phyloP scores from a whole-genome alignment of 2,113 vertebrate species.

The Muntiacus muntjak region DNA sequence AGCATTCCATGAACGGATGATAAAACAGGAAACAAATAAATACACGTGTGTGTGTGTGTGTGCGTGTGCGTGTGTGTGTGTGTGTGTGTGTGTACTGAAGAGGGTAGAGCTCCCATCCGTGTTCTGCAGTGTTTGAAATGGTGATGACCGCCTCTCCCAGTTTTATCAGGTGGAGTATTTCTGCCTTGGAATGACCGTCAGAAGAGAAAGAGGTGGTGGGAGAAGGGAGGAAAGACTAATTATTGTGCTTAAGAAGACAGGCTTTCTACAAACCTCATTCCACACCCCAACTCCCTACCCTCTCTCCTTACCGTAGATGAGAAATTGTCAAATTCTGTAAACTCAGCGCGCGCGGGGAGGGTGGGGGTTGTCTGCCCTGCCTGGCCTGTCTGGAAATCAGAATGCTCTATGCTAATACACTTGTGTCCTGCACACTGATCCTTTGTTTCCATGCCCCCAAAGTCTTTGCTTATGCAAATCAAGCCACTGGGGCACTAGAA shows the following conservation, averaged over 20 bases:
- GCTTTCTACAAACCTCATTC: constrained; percentile 40
- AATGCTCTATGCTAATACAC: constrained; percentile 73
- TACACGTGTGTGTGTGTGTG: not conserved
- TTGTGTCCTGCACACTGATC: constrained; percentile 71
- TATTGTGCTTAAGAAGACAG: constrained; percentile 48
- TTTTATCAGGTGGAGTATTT: not conserved
- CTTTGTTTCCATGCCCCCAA: constrained; percentile 76
- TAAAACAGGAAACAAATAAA: not conserved
- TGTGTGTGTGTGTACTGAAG: not conserved
- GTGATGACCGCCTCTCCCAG: not conserved
- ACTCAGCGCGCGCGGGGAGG: constrained; percentile 53
- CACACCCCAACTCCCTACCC: constrained; percentile 9
- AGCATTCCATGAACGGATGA: not conserved
- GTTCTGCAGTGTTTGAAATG: not conserved
- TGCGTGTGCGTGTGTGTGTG: not conserved
- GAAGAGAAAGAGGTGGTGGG: not conserved
- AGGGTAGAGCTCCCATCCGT: not conserved
- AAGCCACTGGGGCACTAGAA: constrained; percentile 77
- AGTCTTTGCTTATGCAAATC: constrained; percentile 81
- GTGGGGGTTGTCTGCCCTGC: constrained; percentile 6
- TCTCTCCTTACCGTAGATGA: constrained; percentile 14
- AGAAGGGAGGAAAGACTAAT: constrained; percentile 36
- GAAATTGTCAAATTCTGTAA: constrained; percentile 61
- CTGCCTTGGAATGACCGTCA: not conserved
- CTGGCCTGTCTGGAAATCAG: constrained; percentile 54